A percentile compares a stretch with the other conserved stretches of the same genome.
Conservation (phyloP, 2,797 vertebrate species). For the Pipistrellus pygmaeus region DNA sequence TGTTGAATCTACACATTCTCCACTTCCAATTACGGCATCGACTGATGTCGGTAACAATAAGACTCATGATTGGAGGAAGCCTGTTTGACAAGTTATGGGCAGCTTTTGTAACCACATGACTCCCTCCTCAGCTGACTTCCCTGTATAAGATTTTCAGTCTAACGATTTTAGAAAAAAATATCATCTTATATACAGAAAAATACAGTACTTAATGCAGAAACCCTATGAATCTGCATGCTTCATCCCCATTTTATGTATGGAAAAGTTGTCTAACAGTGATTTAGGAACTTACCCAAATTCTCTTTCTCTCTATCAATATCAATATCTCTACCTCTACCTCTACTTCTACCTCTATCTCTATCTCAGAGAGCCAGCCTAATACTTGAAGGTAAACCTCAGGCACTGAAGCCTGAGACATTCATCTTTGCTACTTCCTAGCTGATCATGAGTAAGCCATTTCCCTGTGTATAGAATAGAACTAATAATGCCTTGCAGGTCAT, state of each 20-base stretch:
- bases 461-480: not conserved
- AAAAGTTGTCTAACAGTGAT: not conserved
- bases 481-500: not conserved
- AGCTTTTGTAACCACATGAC: too few species aligned
- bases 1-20: too few species aligned
- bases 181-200: too few species aligned
- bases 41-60: too few species aligned
- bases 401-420: not conserved
- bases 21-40: too few species aligned
- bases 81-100: too few species aligned
- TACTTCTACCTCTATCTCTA: not conserved
- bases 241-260: not conserved
- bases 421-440: not conserved
- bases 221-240: not conserved
- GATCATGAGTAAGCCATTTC: not conserved
- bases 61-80: too few species aligned
- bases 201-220: not conserved
- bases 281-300: not conserved
- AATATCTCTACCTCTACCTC: not conserved
- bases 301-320: not conserved
- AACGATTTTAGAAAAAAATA: too few species aligned
- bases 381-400: not conserved
- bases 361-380: not conserved
- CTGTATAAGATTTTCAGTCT: too few species aligned
- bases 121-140: too few species aligned